Percentiles rank a stretch among this genome's conserved stretches.
These are phyloP conservation scores for Triops cancriformis DNA, from an alignment of 1,140 invertebrate genomes.

Conservation along the genomic window DNA sequence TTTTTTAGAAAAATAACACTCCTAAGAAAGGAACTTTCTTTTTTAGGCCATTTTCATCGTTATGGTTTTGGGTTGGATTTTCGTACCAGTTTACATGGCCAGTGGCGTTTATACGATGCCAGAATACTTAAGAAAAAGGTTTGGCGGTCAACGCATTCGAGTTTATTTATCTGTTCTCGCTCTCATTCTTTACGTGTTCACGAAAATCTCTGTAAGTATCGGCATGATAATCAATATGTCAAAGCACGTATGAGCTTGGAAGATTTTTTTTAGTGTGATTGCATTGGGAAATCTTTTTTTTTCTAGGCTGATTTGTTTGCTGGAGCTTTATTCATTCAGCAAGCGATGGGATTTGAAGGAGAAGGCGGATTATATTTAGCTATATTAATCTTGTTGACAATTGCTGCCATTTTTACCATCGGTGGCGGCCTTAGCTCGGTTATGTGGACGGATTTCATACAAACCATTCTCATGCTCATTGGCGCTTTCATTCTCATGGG, in stretches of 20 bases:
- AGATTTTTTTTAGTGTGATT: neutral
- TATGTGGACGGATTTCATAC: conserved; percentile 52
- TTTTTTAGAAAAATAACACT: neutral
- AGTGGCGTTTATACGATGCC: conserved; percentile 47
- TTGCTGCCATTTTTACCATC: conserved; percentile 46
- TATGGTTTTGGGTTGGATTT: conserved; percentile 49
- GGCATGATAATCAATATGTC: neutral
- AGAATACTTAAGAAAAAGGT: conserved; percentile 48
- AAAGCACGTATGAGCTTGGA: neutral
- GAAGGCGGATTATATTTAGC: conserved; percentile 44
- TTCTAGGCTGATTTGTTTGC: conserved; percentile 48
- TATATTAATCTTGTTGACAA: conserved; percentile 43
- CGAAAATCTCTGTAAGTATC: conserved; percentile 49
- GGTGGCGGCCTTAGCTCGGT: conserved; percentile 48
- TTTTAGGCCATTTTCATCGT: conserved; percentile 45
- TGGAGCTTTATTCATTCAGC: conserved; percentile 47
- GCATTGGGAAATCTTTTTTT: neutral
- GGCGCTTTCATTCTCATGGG: conserved; percentile 48
- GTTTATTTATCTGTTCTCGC: conserved; percentile 48
- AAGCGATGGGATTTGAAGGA: conserved; percentile 39
- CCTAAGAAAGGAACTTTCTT: conserved; percentile 21
- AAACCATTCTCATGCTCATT: conserved; percentile 50
- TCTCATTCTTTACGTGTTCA: conserved; percentile 49
- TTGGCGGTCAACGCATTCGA: conserved; percentile 48
- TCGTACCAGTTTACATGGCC: conserved; percentile 51